Base-by-base conservation (phyloP, 2,888 invertebrate species). In the Platycnemis pennipes region DNA sequence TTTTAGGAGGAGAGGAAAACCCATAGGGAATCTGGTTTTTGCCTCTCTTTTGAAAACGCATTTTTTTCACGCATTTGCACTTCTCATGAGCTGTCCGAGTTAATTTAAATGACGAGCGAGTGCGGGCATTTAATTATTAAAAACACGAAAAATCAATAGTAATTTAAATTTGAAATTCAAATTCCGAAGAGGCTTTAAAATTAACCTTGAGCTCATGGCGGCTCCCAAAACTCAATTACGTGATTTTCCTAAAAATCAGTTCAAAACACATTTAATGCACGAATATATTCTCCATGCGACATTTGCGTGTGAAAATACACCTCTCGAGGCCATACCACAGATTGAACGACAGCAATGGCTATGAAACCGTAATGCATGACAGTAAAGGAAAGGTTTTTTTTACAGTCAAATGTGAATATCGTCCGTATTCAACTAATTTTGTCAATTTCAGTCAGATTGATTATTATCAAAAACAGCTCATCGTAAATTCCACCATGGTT, bases 131-230 rank as follows among this genome's bases (percentile, higher is more conserved):
- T 11, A 77, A 37, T 16, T 7, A 26, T 26, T 8, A 77, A 37
- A 31, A 3, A 37, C 7, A 16, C 0, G 37, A 77, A 0, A 37
- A 37, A 77, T 77, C 77, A 37, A 37, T 37, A 77, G 16, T 37
- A 77, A 77, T 77, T 77, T 8, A 77, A 77, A 77, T 77, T n/a
- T 63, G 37, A 31, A 77, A 37, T 77, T 77, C 63, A n/a, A 63
- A 63, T 63, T 63, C 63, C 5, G 37, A 77, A 77, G 11, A 77
- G 7, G 8, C 11, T 77, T 37, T 5, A 77, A 63, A 31, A 77
- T 69, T 37, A 77, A 77, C 37, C 11, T 37, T 37, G 31, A 22
- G 8, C 7, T 37, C 77, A 77, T 77, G 77, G 31, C 31, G 37
- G 37, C 22, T 37, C 4, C n/a, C 11, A 77, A 37, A 77, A 37